Percentiles rank a stretch among this genome's conserved stretches.
These are phyloP conservation scores for Drosophila nr. medialis DNA, from an alignment of 2,888 invertebrate genomes.

Conservation along the genomic window DNA sequence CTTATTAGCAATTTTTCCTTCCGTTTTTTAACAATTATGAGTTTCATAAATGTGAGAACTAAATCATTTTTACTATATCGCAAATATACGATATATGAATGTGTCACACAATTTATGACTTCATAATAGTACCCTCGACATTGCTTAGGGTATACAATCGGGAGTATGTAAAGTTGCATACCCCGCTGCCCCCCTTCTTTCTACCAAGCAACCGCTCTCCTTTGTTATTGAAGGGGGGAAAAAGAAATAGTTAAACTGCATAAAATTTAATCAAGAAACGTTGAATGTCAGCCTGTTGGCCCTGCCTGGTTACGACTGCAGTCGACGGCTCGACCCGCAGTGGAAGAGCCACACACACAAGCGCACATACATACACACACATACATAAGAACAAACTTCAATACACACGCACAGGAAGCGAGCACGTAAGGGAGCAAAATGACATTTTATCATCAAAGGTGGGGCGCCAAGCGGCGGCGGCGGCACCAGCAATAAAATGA, in stretches of 20 bases:
- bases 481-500: slow-evolving; percentile 63
- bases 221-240: slow-evolving; percentile 36
- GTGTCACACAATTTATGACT: neutral
- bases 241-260: slow-evolving; percentile 79
- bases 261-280: slow-evolving; percentile 80
- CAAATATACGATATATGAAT: neutral
- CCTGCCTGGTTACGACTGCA: slow-evolving; percentile 58
- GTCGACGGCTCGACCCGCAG: slow-evolving; percentile 25
- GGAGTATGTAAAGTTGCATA: slow-evolving; percentile 36
- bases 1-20: neutral
- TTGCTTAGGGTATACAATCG: slow-evolving; percentile 25
- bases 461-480: slow-evolving; percentile 50
- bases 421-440: slow-evolving; percentile 78
- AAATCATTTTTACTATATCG: neutral
- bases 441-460: slow-evolving; percentile 82
- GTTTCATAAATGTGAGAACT: neutral
- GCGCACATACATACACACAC: neutral
- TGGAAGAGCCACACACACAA: neutral
- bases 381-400: slow-evolving; percentile 11
- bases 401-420: slow-evolving; percentile 16
- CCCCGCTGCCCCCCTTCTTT: neutral
- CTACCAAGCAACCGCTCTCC: neutral
- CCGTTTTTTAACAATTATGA: neutral
- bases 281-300: slow-evolving; percentile 79
- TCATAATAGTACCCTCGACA: too few species aligned